Base-by-base conservation (phyloP, 2,888 invertebrate genomes). In the Carcina quercana region DNA sequence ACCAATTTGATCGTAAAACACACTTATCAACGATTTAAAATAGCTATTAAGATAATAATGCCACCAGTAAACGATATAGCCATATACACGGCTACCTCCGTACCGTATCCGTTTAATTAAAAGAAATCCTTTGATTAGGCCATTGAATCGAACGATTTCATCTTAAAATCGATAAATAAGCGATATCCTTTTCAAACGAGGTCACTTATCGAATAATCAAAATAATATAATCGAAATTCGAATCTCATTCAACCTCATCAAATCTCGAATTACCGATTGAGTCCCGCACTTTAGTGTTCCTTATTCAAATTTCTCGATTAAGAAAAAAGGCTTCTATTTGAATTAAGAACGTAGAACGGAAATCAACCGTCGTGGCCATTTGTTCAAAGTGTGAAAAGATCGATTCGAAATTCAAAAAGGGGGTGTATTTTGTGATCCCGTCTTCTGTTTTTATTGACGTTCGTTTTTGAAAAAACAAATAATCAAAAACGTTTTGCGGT, bases 161-260 rank as follows among this genome's bases (percentile, higher is more conserved):
- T n/a, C n/a, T n/a, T n/a, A n/a, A 47, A 53, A 74, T 80, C 76
- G 62, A 80, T 79, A 58, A 79, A 80, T 75, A 64, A 79, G 83
- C 76, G 57, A 74, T 80, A 80, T 82, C 69, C 67, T 69, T 73
- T 24, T 44, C 55, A 67, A 79, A 79, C 66, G 60, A 78, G 78
- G 80, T 82, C 78, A 82, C 79, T 82, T 82, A 82, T 71, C 75
- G 69, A 80, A 78, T 82, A 80, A 75, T 75, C 78, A n/a, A n/a
- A n/a, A n/a, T n/a, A n/a, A n/a, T 75, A 76, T 80, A 74, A 76
- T 79, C 78, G 69, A 73, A 78, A 75, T 24, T 24, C 24, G 69
- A 78, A 70, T 69, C 72, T 61, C 55, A 60, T 65, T 72, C 70
- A 57, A 62, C 67, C 59, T 69, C 36, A 29, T 37, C 35, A 35